Percentiles rank a stretch among this genome's conserved stretches.
Conservation (phyloP, 2,797 vertebrate genomes). For the Rhabdophis nuchalis region DNA sequence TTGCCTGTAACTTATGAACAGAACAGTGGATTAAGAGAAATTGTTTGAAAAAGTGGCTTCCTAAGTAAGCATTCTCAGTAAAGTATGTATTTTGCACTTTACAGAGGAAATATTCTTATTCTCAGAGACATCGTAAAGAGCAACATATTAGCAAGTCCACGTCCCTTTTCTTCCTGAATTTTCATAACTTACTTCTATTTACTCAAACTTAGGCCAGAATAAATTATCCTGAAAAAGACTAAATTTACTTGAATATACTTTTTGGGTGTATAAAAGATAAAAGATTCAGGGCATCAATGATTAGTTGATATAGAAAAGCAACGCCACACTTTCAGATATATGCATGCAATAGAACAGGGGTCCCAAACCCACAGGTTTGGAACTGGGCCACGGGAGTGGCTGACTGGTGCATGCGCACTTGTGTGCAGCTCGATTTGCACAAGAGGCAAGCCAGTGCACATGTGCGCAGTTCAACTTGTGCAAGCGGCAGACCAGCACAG, state of each 20-base stretch:
- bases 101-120: background rate
- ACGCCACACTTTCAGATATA: background rate
- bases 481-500: fast-evolving
- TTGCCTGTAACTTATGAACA: constrained; percentile 84
- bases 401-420: background rate
- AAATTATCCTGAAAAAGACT: background rate
- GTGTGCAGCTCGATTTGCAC: background rate
- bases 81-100: background rate
- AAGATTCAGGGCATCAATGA: background rate
- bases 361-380: background rate
- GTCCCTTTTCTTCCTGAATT: no score
- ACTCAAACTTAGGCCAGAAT: background rate
- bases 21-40: constrained; percentile 13
- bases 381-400: background rate
- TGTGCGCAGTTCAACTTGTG: background rate
- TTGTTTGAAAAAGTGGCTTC: background rate
- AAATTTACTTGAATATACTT: background rate
- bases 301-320: background rate
- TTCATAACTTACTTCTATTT: background rate
- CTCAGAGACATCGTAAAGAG: background rate
- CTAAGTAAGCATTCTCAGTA: background rate
- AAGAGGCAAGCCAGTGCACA: background rate
- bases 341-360: background rate
- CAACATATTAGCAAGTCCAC: background rate
- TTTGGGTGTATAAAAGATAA: background rate